Percentiles rank a stretch among this genome's conserved stretches.
Evolutionary conservation across 2,113 vertebrate genomes (phyloP).

Genomic region (Struthio camelus): DNA sequence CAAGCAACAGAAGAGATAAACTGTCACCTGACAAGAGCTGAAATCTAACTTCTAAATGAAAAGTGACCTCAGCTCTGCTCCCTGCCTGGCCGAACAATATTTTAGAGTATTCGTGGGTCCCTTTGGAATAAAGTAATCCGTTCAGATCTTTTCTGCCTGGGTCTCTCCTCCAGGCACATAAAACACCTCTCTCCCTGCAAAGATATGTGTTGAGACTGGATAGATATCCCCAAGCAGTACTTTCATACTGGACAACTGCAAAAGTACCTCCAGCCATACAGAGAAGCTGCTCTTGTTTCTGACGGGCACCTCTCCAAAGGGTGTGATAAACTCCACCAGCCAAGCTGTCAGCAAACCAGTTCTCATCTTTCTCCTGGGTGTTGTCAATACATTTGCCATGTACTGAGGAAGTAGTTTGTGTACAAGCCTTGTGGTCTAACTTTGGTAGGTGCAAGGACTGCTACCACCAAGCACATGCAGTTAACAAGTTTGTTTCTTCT

Average conservation of each 20-base stretch:
- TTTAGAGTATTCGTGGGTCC: background rate
- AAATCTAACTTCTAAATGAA: no score
- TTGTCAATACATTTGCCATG: background rate
- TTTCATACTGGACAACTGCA: background rate
- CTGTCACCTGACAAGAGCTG: background rate
- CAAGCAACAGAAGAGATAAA: background rate
- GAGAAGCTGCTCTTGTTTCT: background rate
- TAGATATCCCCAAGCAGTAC: background rate
- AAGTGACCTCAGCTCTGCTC: rapidly evolving
- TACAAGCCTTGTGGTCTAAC: background rate
- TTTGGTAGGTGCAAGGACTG: background rate
- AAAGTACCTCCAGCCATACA: background rate
- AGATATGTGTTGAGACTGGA: background rate
- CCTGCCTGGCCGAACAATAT: background rate
- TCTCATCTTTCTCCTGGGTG: background rate
- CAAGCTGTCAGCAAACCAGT: background rate
- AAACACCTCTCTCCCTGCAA: background rate
- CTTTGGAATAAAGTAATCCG: rapidly evolving
- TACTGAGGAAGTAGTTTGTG: background rate
- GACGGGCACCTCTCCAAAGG: background rate
- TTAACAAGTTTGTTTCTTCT: background rate
- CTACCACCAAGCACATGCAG: background rate
- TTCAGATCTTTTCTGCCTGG: background rate
- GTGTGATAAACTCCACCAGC: background rate
- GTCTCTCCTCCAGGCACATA: background rate